Percentiles rank a stretch among this genome's conserved stretches.
These are phyloP conservation scores for Myotis lucifugus DNA, from an alignment of 2,113 vertebrate species.

Conservation along the genomic window DNA sequence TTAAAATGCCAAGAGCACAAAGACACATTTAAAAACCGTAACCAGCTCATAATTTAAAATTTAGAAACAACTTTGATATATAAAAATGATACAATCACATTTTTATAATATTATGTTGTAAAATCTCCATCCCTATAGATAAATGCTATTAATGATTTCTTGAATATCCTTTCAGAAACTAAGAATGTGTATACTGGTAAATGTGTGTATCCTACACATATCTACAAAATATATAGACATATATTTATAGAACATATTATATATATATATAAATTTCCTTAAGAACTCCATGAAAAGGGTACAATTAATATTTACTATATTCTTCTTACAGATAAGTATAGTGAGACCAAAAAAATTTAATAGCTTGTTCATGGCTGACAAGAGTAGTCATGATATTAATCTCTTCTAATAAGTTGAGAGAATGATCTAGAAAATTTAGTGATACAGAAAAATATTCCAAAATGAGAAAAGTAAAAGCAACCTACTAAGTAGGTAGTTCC, in stretches of 20 bases:
- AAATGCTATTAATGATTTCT: neutral
- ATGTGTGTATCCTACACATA: neutral
- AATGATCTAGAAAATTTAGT: neutral
- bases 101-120: neutral
- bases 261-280: neutral
- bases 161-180: neutral
- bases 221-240: neutral
- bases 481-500: neutral
- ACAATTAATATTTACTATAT: neutral
- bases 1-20: neutral
- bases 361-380: neutral
- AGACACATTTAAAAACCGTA: neutral
- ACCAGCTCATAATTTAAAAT: neutral
- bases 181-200: neutral
- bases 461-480: neutral
- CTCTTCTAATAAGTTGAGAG: neutral
- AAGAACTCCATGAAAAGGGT: neutral
- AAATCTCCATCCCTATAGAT: neutral
- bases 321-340: neutral
- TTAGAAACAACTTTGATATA: neutral
- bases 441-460: neutral
- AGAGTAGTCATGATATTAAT: neutral
- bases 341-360: neutral
- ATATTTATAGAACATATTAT: neutral
- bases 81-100: neutral